Percentiles rank a stretch among this genome's conserved stretches.
Evolutionary conservation across 2,888 invertebrate genomes (phyloP).

Genomic region (Caenorhabditis sp.): DNA sequence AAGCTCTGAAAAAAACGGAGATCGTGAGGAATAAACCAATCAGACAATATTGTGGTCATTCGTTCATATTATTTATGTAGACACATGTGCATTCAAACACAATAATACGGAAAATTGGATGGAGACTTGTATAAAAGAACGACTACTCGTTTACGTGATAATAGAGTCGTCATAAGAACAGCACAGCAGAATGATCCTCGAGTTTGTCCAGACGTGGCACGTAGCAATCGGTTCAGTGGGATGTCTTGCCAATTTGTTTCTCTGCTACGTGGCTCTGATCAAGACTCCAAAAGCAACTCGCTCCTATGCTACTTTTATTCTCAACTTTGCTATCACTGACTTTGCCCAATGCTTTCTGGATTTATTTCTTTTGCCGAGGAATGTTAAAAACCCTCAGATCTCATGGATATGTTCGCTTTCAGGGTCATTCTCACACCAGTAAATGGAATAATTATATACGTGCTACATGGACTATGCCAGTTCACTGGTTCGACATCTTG

Average conservation of each 20-base stretch:
- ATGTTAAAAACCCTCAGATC: neutral
- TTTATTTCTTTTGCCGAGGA: constrained; percentile 11
- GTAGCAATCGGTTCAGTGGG: constrained; percentile 10
- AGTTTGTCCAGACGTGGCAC: constrained; percentile 33
- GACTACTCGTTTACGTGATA: too few relatives aligned
- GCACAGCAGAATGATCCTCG: constrained; percentile 7
- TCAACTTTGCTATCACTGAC: constrained; percentile 53
- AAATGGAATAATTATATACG: constrained; percentile 22
- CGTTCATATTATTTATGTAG: too few relatives aligned
- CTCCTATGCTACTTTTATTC: constrained; percentile 39
- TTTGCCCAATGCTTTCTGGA: constrained; percentile 37
- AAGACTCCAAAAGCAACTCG: constrained; percentile 38
- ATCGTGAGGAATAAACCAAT: too few relatives aligned
- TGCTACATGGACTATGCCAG: constrained; percentile 40
- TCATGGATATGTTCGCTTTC: neutral
- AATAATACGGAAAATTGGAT: too few relatives aligned
- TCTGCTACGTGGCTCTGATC: constrained; percentile 18
- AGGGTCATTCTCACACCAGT: constrained; percentile 30
- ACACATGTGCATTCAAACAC: too few relatives aligned
- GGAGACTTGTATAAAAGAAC: too few relatives aligned
- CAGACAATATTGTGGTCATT: too few relatives aligned
- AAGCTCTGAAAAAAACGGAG: too few relatives aligned
- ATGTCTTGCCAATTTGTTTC: constrained; percentile 18
- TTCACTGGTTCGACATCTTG: constrained; percentile 19
- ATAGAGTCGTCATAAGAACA: too few relatives aligned